Evolutionary conservation across 1,140 invertebrate species (phyloP).

Genomic region (Diorhabda carinulata): DNA sequence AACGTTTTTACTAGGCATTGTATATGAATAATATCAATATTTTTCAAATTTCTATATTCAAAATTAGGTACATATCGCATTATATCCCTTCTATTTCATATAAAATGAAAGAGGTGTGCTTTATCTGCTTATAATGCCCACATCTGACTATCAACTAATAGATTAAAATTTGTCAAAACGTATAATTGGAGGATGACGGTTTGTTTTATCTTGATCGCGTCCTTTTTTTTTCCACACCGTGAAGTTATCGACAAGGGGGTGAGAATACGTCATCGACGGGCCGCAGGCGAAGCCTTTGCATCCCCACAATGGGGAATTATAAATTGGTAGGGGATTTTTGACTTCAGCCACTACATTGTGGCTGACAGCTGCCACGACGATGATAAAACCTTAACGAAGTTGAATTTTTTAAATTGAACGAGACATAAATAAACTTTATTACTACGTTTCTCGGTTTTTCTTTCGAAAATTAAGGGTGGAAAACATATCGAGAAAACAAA

Average conservation of each 20-base stretch:
- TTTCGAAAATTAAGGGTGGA: constrained; percentile 1
- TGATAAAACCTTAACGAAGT: constrained; percentile 32
- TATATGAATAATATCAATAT: too few species aligned
- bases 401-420: constrained; percentile 31
- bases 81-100: too few species aligned
- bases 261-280: constrained; percentile 18
- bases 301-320: constrained; percentile 37
- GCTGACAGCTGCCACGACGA: constrained; percentile 40
- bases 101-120: background rate
- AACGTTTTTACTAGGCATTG: too few species aligned
- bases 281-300: constrained; percentile 16
- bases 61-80: too few species aligned
- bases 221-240: constrained; percentile 1
- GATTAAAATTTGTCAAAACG: constrained; percentile 29
- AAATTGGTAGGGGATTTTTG: constrained; percentile 43
- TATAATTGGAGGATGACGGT: constrained; percentile 25
- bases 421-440: constrained; percentile 23
- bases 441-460: constrained; percentile 9
- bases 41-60: too few species aligned
- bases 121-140: constrained; percentile 1
- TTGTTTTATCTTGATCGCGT: constrained; percentile 22
- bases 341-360: constrained; percentile 44
- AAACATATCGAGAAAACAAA: background rate
- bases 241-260: constrained; percentile 20
- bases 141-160: constrained; percentile 12